These are phyloP conservation scores for Nemotelus nigrinus DNA, from an alignment of 2,888 invertebrate genomes.

Conservation along the genomic window DNA sequence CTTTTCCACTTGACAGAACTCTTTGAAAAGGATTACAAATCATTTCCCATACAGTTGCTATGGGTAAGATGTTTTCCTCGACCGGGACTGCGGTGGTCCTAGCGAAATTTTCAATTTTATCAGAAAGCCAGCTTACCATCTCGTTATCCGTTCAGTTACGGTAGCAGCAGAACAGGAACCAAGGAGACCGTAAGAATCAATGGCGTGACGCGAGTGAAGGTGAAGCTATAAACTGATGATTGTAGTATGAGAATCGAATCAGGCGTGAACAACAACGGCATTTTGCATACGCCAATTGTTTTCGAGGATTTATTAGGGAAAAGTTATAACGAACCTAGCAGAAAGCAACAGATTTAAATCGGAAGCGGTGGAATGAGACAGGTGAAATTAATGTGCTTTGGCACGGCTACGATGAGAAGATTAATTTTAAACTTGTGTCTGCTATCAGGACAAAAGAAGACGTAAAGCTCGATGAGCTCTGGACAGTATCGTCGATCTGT, in stretches of 20 bases:
- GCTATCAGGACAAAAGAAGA: background rate
- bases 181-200: background rate
- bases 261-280: slow-evolving; percentile 9
- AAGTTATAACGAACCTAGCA: background rate
- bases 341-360: background rate
- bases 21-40: slow-evolving; percentile 38
- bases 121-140: slow-evolving; percentile 20
- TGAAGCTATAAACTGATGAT: background rate
- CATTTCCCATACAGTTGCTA: background rate
- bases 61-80: background rate
- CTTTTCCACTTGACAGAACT: background rate
- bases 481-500: background rate
- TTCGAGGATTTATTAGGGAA: slow-evolving; percentile 6
- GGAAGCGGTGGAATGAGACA: background rate
- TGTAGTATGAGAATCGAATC: background rate
- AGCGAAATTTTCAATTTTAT: slow-evolving; percentile 18
- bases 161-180: background rate
- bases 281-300: slow-evolving; percentile 2
- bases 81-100: background rate
- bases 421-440: slow-evolving; percentile 11
- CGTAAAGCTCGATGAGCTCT: too few species aligned
- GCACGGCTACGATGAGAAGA: slow-evolving; percentile 21
- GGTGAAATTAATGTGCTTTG: slow-evolving; percentile 20
- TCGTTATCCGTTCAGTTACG: background rate
- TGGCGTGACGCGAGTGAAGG: background rate